Conservation (phyloP, 2,797 vertebrate genomes). For the Channallabes apus region DNA sequence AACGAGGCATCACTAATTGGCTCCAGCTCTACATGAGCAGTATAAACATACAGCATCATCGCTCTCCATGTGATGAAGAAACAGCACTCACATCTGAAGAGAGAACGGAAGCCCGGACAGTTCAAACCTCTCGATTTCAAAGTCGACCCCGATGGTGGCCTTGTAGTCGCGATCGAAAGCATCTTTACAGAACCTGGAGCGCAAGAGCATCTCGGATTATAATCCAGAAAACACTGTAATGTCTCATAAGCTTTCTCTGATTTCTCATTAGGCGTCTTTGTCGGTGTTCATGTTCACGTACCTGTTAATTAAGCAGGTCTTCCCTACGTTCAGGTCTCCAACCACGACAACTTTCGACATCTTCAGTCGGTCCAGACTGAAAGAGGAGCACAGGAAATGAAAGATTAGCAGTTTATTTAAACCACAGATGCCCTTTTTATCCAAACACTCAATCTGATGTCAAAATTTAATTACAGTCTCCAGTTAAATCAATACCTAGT, state of each 20-base stretch:
- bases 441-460: background rate
- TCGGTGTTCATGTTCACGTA: conserved; percentile 58
- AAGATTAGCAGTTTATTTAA: background rate
- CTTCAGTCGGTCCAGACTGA: conserved; percentile 75
- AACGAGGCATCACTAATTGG: too few relatives aligned
- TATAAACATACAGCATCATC: background rate
- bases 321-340: conserved; percentile 90
- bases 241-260: background rate
- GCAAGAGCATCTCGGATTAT: conserved; percentile 18
- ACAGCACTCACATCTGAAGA: conserved; percentile 85
- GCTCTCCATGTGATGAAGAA: background rate
- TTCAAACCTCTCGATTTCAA: conserved; percentile 91
- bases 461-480: background rate
- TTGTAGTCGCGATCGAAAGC: conserved; percentile 89
- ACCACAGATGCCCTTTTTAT: background rate
- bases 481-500: too few relatives aligned
- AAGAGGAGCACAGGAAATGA: conserved; percentile 23
- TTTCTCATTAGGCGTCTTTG: background rate
- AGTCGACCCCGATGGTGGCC: conserved; percentile 92
- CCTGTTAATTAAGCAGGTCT: conserved; percentile 93
- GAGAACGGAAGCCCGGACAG: conserved; percentile 82
- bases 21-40: background rate
- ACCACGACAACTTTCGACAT: conserved; percentile 92
- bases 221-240: background rate
- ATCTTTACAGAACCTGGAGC: conserved; percentile 85